A percentile compares a stretch with the other conserved stretches of the same genome.
phyloP scores from a whole-genome alignment of 2,113 vertebrate species.

The Takifugu bimaculatus region DNA sequence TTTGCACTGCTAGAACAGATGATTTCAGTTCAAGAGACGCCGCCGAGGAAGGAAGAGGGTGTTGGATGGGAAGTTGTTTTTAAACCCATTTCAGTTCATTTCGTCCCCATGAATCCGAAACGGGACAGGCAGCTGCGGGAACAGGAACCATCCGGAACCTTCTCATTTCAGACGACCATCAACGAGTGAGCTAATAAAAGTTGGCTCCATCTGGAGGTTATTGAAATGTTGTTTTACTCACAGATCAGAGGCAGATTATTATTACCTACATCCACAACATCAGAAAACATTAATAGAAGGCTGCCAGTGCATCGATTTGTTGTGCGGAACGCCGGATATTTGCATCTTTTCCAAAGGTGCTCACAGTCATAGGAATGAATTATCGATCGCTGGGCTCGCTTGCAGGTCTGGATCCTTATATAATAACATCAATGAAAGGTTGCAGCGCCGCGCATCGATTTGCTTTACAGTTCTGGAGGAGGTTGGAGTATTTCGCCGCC shows the following conservation, averaged over 20 bases:
- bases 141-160: too few species aligned
- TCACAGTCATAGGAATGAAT: slow-evolving; percentile 8
- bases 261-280: background rate
- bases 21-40: background rate
- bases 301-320: slow-evolving; percentile 8
- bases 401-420: slow-evolving; percentile 10
- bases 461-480: background rate
- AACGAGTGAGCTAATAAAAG: too few species aligned
- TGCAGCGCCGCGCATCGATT: slow-evolving; percentile 23
- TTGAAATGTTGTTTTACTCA: background rate
- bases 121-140: too few species aligned
- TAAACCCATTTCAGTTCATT: background rate
- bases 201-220: too few species aligned
- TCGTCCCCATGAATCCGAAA: background rate
- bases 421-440: slow-evolving; percentile 23
- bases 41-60: too few species aligned
- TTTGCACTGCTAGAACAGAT: background rate
- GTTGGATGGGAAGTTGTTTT: too few species aligned
- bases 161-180: too few species aligned
- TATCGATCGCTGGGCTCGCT: slow-evolving; percentile 33
- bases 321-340: slow-evolving; percentile 3
- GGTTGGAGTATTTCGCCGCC: slow-evolving; percentile 3
- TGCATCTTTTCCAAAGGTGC: slow-evolving; percentile 8
- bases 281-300: background rate
- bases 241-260: background rate